Conservation (phyloP, 2,797 vertebrate genomes). For the Pipistrellus pipistrellus region DNA sequence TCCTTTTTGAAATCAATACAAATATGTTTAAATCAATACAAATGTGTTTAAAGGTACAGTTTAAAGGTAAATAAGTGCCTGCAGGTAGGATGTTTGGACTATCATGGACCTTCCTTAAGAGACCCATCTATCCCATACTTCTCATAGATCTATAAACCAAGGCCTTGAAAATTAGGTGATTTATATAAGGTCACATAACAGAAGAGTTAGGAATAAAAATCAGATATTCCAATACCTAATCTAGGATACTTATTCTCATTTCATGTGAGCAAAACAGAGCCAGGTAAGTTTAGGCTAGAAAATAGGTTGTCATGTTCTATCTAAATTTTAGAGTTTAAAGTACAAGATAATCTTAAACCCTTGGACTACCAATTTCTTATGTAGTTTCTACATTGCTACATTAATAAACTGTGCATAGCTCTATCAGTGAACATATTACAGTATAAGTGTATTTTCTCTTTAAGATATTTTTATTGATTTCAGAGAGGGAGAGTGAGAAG, state of each 20-base stretch:
- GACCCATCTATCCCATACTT: neutral
- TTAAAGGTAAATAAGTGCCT: neutral
- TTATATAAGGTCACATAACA: neutral
- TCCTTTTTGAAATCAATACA: no score
- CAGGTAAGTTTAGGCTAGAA: slow-evolving; percentile 8
- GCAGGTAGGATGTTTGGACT: neutral
- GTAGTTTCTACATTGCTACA: neutral
- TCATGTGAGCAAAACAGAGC: slow-evolving; percentile 9
- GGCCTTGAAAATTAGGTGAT: neutral
- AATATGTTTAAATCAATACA: no score
- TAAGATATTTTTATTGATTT: no score
- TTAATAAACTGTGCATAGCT: neutral
- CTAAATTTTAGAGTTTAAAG: slow-evolving; percentile 20
- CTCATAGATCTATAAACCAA: neutral
- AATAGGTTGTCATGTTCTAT: neutral
- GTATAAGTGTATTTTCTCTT: neutral
- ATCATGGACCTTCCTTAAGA: neutral
- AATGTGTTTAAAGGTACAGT: neutral
- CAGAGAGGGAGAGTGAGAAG: no score
- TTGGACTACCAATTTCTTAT: neutral
- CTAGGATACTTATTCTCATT: slow-evolving; percentile 35
- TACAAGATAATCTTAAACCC: neutral
- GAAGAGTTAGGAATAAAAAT: neutral
- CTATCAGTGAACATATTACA: neutral
- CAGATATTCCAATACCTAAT: neutral